Evolutionary conservation across 2,797 vertebrate genomes (phyloP).

Genomic region (Balearica regulorum): DNA sequence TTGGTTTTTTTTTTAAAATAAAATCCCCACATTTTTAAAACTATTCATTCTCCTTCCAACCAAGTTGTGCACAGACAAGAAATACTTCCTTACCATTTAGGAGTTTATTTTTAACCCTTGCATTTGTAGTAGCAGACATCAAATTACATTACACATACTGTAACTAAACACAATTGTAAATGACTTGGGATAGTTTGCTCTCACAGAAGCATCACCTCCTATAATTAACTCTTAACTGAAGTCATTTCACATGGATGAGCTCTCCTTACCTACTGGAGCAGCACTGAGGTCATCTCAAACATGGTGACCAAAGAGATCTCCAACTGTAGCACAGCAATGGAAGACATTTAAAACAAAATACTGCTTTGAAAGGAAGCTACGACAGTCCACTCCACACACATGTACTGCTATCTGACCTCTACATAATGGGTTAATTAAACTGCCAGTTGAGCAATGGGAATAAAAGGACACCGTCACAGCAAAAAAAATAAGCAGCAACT

Average conservation of each 20-base stretch:
- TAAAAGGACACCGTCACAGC: background rate
- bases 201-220: background rate
- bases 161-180: background rate
- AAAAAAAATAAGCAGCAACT: background rate
- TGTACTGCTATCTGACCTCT: background rate
- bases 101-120: background rate
- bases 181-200: background rate
- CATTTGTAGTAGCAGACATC: background rate
- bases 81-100: rapidly evolving
- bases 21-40: background rate
- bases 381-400: rapidly evolving
- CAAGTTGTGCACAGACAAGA: background rate
- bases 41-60: background rate
- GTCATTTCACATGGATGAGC: background rate
- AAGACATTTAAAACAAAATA: background rate
- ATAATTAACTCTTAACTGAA: background rate
- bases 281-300: background rate
- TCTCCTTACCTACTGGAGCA: background rate
- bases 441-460: background rate
- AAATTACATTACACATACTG: rapidly evolving
- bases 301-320: rapidly evolving
- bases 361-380: background rate
- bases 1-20: too few species aligned
- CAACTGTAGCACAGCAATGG: rapidly evolving
- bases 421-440: background rate